Base-by-base conservation (phyloP, 1,140 invertebrate genomes). In the Drosophila nebulosa region DNA sequence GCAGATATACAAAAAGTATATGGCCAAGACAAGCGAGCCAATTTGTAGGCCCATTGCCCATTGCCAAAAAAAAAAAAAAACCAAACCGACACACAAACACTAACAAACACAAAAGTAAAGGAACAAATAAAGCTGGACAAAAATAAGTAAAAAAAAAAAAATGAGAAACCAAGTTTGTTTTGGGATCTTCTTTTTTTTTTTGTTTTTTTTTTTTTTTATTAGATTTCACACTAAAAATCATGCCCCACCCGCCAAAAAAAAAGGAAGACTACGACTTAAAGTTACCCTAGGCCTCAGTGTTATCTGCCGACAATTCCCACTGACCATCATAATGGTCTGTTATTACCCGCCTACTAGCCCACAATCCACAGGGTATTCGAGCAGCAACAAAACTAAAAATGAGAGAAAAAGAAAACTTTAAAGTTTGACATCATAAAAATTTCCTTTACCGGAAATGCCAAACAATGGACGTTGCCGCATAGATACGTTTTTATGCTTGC, bases 21-120 rank as follows among this genome's bases (percentile, higher is more conserved):
- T 50, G 52, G 26, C 59, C 64, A 42, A 78, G 74, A 83, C 79
- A 81, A 81, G 79, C 64, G 26, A 84, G 79, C 79, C 79, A 84
- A 83, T 84, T 84, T 83, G 79, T 84, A 79, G 79, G 79, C 79
- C 69, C 75, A 79, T 83, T 83, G 79, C 79, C 79, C 79, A 83
- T 79, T 78, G 59, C 3, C 30, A n/a, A 21, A 12, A 22, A 39
- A 53, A 65, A 70, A 10, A 36, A 70, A 32, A 42, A 4, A 73
- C 52, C 56, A 60, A 63, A 68, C n/a, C n/a, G n/a, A n/a, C n/a
- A n/a, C n/a, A n/a, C n/a, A n/a, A n/a, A n/a, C n/a, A n/a, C n/a
- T n/a, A n/a, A 46, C 22, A 35, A 30, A 59, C 39, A 70, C 59
- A 66, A 51, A 24, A 46, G 39, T 51, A 56, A 50, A 22, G 14